Conservation (phyloP, 2,113 vertebrate species). For the Microtus richardsoni region DNA sequence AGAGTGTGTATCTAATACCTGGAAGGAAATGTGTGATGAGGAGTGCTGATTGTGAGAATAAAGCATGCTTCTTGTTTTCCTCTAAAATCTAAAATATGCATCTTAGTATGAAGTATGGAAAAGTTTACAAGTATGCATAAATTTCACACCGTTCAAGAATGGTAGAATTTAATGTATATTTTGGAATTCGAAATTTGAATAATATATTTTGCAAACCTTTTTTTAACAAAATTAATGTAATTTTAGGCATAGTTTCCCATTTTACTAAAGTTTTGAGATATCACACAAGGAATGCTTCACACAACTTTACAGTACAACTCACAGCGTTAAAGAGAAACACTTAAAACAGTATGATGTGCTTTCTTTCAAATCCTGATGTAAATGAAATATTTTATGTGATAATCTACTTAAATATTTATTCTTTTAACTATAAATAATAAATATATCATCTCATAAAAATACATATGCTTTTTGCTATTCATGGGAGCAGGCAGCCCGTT, state of each 20-base stretch:
- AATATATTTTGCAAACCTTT: background rate
- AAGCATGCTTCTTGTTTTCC: background rate
- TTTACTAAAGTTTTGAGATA: slow-evolving; percentile 9
- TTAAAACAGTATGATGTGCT: slow-evolving; percentile 2
- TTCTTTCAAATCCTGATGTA: slow-evolving; percentile 64
- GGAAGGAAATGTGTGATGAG: background rate
- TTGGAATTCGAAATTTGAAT: background rate
- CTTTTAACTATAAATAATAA: slow-evolving; percentile 73
- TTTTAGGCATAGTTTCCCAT: background rate
- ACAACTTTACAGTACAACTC: background rate
- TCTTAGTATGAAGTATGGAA: background rate
- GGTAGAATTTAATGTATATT: background rate
- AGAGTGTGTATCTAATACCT: background rate
- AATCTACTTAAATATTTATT: slow-evolving; percentile 62
- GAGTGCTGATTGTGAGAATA: background rate
- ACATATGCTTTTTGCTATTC: slow-evolving; percentile 9
- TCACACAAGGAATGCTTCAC: background rate
- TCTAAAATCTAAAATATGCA: background rate
- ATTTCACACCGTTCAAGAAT: background rate
- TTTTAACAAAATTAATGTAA: background rate
- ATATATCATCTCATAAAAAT: slow-evolving; percentile 60
- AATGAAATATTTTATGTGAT: slow-evolving; percentile 43
- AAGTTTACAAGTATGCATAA: background rate
- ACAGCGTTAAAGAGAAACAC: slow-evolving; percentile 33
- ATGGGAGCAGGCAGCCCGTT: background rate